These are phyloP conservation scores for Azemiops feae DNA, from an alignment of 2,113 vertebrate genomes.

Conservation along the genomic window DNA sequence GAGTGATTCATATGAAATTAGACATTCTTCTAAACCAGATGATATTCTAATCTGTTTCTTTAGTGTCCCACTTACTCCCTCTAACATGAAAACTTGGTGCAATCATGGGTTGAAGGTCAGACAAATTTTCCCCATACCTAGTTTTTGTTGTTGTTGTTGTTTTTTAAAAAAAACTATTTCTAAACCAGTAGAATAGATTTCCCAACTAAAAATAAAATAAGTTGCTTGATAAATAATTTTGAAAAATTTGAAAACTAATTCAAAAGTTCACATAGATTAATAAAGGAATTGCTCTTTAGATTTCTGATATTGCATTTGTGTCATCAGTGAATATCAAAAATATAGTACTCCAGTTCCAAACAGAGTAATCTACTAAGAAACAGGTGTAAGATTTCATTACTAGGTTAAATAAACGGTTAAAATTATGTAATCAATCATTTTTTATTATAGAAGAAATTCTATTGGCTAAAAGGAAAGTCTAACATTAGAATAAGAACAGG, in stretches of 20 bases:
- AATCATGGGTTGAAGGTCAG: neutral
- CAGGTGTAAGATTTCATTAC: too few relatives aligned
- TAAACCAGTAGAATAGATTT: neutral
- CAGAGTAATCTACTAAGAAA: neutral
- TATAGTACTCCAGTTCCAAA: neutral
- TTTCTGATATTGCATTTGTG: neutral
- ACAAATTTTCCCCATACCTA: neutral
- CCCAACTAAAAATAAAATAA: neutral
- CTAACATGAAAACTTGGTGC: neutral
- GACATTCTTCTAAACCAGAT: neutral
- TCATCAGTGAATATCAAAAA: neutral
- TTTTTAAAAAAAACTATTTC: neutral
- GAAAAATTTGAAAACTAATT: neutral
- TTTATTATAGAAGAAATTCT: neutral
- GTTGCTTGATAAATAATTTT: neutral
- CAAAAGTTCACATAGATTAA: neutral
- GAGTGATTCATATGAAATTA: neutral
- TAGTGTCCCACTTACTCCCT: neutral
- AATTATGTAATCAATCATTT: neutral
- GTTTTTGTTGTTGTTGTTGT: too few relatives aligned
- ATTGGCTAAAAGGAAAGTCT: neutral
- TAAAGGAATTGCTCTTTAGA: neutral
- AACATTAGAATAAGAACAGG: neutral
- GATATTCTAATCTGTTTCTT: neutral
- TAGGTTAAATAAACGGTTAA: neutral